Evolutionary conservation across 1,140 invertebrate genomes (phyloP).

Genomic region (Heliconius hermathena): DNA sequence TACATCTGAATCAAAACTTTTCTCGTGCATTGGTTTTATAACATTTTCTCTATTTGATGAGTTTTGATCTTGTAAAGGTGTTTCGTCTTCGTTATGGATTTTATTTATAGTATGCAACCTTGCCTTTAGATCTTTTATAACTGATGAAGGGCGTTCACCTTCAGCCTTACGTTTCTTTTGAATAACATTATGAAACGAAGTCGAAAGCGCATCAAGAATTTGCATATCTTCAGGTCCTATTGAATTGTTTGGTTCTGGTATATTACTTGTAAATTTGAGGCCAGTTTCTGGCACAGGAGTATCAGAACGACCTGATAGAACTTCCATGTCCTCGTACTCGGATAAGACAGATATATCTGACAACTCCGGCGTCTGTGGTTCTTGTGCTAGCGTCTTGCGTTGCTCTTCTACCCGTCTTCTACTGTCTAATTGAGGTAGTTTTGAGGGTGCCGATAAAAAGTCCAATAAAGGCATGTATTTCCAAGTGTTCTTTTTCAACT

Average conservation of each 20-base stretch:
- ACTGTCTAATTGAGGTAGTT: no score
- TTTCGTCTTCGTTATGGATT: not conserved
- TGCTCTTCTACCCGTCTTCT: not conserved
- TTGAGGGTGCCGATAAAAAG: not conserved
- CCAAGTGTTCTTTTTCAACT: not conserved
- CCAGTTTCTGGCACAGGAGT: not conserved
- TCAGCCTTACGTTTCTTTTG: not conserved
- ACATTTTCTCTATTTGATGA: not conserved
- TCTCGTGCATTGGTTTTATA: not conserved
- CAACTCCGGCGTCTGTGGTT: not conserved
- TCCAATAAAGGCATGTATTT: not conserved
- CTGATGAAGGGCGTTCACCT: not conserved
- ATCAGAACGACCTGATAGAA: not conserved
- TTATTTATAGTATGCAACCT: no score
- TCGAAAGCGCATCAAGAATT: not conserved
- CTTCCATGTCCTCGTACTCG: not conserved
- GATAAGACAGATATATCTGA: not conserved
- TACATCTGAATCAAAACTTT: not conserved
- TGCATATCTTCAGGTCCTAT: not conserved
- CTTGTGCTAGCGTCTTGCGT: not conserved
- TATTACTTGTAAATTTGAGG: not conserved
- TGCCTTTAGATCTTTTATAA: not conserved
- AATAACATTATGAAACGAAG: not conserved
- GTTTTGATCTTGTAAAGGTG: not conserved
- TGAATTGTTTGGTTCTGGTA: not conserved